These are phyloP conservation scores for Synanthedon vespiformis DNA, from an alignment of 2,888 invertebrate genomes.

Conservation along the genomic window DNA sequence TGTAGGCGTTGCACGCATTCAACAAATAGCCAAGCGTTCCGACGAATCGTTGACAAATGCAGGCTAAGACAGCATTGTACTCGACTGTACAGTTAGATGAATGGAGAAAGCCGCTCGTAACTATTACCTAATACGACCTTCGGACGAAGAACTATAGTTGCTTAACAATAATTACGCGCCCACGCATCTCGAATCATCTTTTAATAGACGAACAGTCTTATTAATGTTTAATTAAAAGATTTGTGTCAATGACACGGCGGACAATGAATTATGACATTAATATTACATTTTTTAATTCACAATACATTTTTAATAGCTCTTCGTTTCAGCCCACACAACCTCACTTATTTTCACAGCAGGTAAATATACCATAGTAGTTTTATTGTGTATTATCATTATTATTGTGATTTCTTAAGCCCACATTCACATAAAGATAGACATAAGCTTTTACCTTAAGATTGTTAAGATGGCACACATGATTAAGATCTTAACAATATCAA, in stretches of 20 bases:
- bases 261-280: neutral
- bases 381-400: too few relatives aligned
- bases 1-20: slow-evolving; percentile 9
- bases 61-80: slow-evolving; percentile 1
- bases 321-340: too few relatives aligned
- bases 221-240: neutral
- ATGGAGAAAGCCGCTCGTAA: slow-evolving; percentile 3
- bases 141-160: too few relatives aligned
- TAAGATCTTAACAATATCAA: too few relatives aligned
- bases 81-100: slow-evolving; percentile 3
- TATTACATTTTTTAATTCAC: too few relatives aligned
- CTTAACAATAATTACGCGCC: too few relatives aligned
- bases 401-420: too few relatives aligned
- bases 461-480: neutral
- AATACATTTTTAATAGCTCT: too few relatives aligned
- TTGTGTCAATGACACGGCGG: neutral
- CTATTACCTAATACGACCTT: neutral
- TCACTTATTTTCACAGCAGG: too few relatives aligned
- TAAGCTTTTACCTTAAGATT: neutral
- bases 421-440: neutral
- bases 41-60: slow-evolving; percentile 11
- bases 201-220: neutral
- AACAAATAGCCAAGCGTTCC: slow-evolving; percentile 8
- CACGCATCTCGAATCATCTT: neutral
- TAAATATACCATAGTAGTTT: too few relatives aligned